phyloP scores from a whole-genome alignment of 2,797 vertebrate genomes.

The Bryconaethiops microstoma region DNA sequence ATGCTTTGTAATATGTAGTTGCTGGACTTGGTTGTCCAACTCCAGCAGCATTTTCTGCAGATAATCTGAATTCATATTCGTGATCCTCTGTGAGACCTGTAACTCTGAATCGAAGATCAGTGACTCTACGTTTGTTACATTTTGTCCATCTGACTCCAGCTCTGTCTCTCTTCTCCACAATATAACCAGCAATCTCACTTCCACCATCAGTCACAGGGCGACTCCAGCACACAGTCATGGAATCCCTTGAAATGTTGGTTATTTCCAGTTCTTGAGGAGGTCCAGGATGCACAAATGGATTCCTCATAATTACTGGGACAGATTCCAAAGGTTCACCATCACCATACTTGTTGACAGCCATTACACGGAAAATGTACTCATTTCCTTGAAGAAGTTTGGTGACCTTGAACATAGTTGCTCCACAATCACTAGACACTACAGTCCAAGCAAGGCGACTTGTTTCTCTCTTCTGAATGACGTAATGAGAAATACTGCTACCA shows the following conservation, averaged over 20 bases:
- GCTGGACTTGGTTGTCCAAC: conserved; percentile 88
- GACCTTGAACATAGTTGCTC: conserved; percentile 93
- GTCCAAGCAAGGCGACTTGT: conserved; percentile 98
- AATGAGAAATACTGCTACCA: conserved; percentile 95
- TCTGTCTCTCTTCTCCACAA: conserved; percentile 94
- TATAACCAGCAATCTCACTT: conserved; percentile 92
- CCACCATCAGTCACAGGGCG: conserved; percentile 95
- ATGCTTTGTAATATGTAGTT: conserved; percentile 94
- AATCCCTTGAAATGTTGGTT: conserved; percentile 93
- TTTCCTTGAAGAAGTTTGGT: conserved; percentile 97
- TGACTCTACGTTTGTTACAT: conserved; percentile 93
- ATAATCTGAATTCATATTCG: conserved; percentile 95
- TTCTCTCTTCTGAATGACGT: conserved; percentile 94
- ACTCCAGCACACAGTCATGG: conserved; percentile 98
- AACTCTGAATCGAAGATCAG: conserved; percentile 93
- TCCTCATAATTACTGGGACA: conserved; percentile 86
- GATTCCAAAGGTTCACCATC: conserved; percentile 94
- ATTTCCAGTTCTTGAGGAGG: conserved; percentile 92
- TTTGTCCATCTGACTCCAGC: conserved; percentile 95
- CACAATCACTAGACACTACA: conserved; percentile 91
- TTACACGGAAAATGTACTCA: conserved; percentile 97
- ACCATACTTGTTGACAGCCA: conserved; percentile 99
- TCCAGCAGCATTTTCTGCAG: conserved; percentile 98
- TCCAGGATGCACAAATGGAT: conserved; percentile 92
- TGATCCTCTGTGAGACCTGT: conserved; percentile 92